Percentiles rank a stretch among this genome's conserved stretches.
Evolutionary conservation across 2,113 vertebrate species (phyloP).

Genomic region (Otis tarda): DNA sequence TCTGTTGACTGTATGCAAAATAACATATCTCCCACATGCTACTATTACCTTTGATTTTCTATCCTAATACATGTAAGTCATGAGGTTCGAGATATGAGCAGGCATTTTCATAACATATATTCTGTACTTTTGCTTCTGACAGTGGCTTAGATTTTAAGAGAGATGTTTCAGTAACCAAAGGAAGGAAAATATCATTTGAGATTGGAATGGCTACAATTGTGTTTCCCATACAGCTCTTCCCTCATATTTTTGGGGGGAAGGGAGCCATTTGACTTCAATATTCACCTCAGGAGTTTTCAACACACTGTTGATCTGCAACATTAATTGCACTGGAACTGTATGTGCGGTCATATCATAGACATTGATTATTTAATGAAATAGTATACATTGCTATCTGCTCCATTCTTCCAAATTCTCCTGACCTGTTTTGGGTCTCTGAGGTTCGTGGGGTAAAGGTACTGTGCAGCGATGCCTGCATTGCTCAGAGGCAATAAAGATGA

Average conservation of each 20-base stretch:
- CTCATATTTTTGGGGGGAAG: background rate
- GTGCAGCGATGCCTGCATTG: background rate
- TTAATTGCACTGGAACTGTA: background rate
- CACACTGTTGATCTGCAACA: background rate
- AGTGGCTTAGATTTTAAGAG: background rate
- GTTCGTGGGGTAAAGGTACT: background rate
- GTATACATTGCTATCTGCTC: background rate
- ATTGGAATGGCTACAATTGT: background rate
- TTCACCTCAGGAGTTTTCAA: background rate
- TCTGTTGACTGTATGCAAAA: slow-evolving; percentile 23
- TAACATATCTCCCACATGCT: background rate
- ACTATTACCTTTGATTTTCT: slow-evolving; percentile 4
- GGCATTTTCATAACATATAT: slow-evolving; percentile 39
- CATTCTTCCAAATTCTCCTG: background rate
- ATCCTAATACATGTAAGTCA: background rate
- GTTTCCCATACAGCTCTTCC: background rate
- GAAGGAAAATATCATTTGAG: background rate
- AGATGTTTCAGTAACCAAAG: background rate
- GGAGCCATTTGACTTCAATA: background rate
- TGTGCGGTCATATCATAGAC: background rate
- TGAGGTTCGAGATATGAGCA: background rate
- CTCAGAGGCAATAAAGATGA: background rate
- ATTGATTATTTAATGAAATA: background rate
- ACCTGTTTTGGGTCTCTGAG: background rate
- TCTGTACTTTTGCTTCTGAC: slow-evolving; percentile 41